Base-by-base conservation (phyloP, 2,888 invertebrate species). In the Acanthopleura granulata region DNA sequence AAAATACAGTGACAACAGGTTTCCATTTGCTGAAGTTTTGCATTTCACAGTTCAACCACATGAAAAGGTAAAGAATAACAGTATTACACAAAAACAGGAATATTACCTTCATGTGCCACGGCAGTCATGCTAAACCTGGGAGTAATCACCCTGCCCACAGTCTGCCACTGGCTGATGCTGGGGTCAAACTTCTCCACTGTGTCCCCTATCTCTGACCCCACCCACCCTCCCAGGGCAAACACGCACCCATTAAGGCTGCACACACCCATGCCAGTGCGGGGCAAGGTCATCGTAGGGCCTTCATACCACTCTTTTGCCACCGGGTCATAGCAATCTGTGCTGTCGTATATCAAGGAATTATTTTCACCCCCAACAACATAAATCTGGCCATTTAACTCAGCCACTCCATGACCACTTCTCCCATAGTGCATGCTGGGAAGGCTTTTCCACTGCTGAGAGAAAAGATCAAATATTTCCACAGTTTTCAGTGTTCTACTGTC, bases 201-300 rank as follows among this genome's bases (percentile, higher is more conserved):
- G 30, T 95, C 94, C 0, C 96, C 96, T 89, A 97, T 96, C 88
- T 96, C 96, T 78, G 95, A 95, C 0, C 97, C 97, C 50, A 97
- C 94, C 97, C 97, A 97, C 4, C 97, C 97, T 66, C 97, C 97
- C 83, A 97, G 94, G 0, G 96, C 97, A 89, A 95, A 96, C 77
- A 97, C 91, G 85, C 93, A 93, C 49, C 95, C 95, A 82, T 95
- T 94, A 90, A 95, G 93, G 18, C 95, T 94, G 86, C 96, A 95
- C 79, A 97, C 91, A 0, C 97, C 97, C 89, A 97, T 95, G 90
- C 96, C 97, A 91, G 96, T 97, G 29, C 97, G 82, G 14, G 89
- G 88, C 16, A 82, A 78, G 9, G 81, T 86, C 84, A 89, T 81
- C 27, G 83, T 82, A 14, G 87, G 82, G 94, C 91, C 95, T 94